Conservation (phyloP, 2,888 invertebrate species). For the Diarsia mendica region DNA sequence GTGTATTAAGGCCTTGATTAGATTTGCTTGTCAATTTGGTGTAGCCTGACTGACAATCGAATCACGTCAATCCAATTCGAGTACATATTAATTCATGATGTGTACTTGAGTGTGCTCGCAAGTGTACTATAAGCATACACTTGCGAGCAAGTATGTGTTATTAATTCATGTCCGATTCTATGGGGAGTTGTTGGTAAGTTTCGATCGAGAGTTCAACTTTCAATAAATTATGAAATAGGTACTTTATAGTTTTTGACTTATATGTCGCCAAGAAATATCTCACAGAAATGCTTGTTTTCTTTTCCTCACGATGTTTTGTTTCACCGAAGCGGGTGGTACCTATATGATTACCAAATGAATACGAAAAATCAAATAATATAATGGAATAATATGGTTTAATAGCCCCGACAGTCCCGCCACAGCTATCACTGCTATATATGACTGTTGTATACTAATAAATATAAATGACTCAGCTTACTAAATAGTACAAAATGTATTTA, state of each 20-base stretch:
- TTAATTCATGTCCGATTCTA: constrained; percentile 28
- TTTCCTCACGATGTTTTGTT: too few relatives aligned
- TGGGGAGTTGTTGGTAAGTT: neutral
- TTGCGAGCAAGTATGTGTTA: constrained; percentile 2
- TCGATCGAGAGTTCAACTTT: neutral
- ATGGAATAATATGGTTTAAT: too few relatives aligned
- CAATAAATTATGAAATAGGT: neutral
- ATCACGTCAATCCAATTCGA: constrained; percentile 56
- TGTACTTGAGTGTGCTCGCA: constrained; percentile 22
- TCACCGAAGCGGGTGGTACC: too few relatives aligned
- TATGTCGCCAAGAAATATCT: too few relatives aligned
- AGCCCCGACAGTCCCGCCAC: too few relatives aligned
- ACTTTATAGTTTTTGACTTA: too few relatives aligned
- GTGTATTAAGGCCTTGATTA: constrained; percentile 52
- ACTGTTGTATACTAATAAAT: neutral
- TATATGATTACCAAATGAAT: too few relatives aligned
- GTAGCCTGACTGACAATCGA: constrained; percentile 51
- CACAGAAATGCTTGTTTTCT: too few relatives aligned
- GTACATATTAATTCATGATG: constrained; percentile 50
- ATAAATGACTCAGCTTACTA: neutral
- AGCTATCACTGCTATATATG: too few relatives aligned
- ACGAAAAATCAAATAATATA: too few relatives aligned
- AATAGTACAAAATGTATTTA: neutral
- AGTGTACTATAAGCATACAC: constrained; percentile 18
- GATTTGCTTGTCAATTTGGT: constrained; percentile 62